Evolutionary conservation across 2,888 invertebrate genomes (phyloP), one percentile per base, ranked within the genome.

Genomic region (Exephanes ischioxanthus): DNA sequence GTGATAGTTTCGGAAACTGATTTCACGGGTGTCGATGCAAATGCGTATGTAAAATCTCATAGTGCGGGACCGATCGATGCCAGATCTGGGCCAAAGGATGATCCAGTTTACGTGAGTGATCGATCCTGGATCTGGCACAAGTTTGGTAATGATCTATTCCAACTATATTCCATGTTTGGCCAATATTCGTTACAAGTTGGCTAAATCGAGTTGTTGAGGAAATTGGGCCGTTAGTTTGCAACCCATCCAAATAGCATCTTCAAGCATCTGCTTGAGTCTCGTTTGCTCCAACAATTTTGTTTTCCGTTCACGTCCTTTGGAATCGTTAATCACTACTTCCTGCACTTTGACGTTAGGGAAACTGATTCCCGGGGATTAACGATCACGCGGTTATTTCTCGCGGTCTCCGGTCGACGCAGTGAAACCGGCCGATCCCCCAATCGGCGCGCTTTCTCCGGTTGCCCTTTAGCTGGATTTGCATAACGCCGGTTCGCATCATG

Each of bases 381-480:
- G 33, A 53, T 72, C 68, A 26, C 80, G 51, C 63, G 37, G 11
- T 22, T 51, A 66, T 48, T 77, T 61, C 55, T 51, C 58, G 33
- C 78, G 72, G 51, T 77, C 75, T 75, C 58, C 75, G 67, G 58
- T 51, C 68, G 79, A 77, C 81, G 85, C 85, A 88, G 89, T 87
- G 84, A 88, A 89, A 91, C 88, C 88, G 86, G 82, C 88, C 89
- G 86, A 92, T 92, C 89, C 87, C 84, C 90, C 88, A 90, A 92
- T 93, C 92, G 45, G 82, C 73, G 55, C 82, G 89, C 90, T 92
- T 91, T 91, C 91, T 88, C 90, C 89, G 85, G 81, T 85, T 90
- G 90, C 89, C 90, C 91, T 91, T 91, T 91, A 88, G 86, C 84
- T 72, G 85, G 89, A 92, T 93, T 93, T 93, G 91, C 93, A 93